Evolutionary conservation across 2,888 invertebrate genomes (phyloP), one percentile per base, ranked within the genome.

Genomic region (Ditula angustiorana): DNA sequence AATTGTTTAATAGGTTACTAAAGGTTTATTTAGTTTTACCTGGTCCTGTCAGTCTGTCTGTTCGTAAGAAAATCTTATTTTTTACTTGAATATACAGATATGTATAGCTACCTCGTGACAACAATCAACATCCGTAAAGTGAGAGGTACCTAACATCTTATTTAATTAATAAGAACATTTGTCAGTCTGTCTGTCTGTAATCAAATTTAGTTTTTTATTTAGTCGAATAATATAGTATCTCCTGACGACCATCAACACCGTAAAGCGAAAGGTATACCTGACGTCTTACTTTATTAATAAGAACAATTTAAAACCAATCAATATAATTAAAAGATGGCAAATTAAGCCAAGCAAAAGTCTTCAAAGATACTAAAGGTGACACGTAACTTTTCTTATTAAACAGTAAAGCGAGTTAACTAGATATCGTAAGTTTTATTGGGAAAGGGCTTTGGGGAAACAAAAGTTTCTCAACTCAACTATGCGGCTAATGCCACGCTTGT

Each of bases 381-480:
- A 50, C 57, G 53, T 41, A 76, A 80, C 71, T 78, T 76, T 76
- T 73, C 73, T 74, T 74, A 78, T 79, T 75, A 77, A 74, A 71
- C 69, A 57, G 55, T 62, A 64, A 62, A 62, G 67, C 50, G 71
- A 75, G 74, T 72, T 72, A 75, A 78, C 74, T 72, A 76, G 77
- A 56, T 64, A 47, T 61, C 47, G 59, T 70, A 77, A 84, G 74
- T 83, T 83, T 77, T 80, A 81, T 82, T 79, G 72, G 67, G 69
- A 66, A 72, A 71, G 67, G 67, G 65, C 79, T 73, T 75, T 69
- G 61, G 80, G 79, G 77, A 77, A 72, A 76, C 70, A 72, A 78
- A 77, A 77, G 74, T 81, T 76, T 65, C 44, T 55, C 68, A 69
- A 64, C 69, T 67, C 66, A 64, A 72, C 69, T 71, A 70, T 66